These are phyloP conservation scores for Silvanus unidentatus DNA, from an alignment of 2,888 invertebrate genomes.

Conservation along the genomic window DNA sequence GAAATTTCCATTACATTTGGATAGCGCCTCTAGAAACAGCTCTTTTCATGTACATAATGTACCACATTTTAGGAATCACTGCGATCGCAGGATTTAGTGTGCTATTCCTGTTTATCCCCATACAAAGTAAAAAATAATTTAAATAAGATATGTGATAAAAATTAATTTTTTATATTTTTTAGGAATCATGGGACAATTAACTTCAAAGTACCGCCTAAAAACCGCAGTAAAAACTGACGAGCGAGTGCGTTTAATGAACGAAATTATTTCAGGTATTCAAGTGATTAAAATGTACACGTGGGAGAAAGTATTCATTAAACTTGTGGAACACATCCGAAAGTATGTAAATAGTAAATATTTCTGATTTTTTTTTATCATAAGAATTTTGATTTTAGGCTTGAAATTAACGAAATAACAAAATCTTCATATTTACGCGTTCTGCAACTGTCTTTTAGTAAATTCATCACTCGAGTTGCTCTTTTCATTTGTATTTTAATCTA, in stretches of 20 bases:
- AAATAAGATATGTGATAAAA: background rate
- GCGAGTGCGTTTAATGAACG: conserved; percentile 62
- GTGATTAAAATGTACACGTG: conserved; percentile 72
- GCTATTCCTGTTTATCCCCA: conserved; percentile 46
- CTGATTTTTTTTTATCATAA: background rate
- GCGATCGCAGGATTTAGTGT: conserved; percentile 52
- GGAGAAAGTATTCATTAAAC: conserved; percentile 58
- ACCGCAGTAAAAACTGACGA: conserved; percentile 53
- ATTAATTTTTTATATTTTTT: conserved; percentile 14
- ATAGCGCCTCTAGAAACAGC: conserved; percentile 72
- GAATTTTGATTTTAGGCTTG: conserved; percentile 49
- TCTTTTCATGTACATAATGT: conserved; percentile 66
- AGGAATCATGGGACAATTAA: conserved; percentile 32
- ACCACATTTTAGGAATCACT: conserved; percentile 49
- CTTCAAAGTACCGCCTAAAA: conserved; percentile 40
- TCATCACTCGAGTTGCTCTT: conserved; percentile 77
- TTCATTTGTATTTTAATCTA: conserved; percentile 75
- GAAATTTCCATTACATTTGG: conserved; percentile 76
- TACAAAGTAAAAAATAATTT: conserved; percentile 42
- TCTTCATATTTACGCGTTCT: conserved; percentile 70
- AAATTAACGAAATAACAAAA: conserved; percentile 62
- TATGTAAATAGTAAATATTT: conserved; percentile 8
- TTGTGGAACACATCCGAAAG: conserved; percentile 44
- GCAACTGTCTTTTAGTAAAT: conserved; percentile 74
- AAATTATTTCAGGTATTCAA: conserved; percentile 62